These are phyloP conservation scores for Lordiphosa fenestrarum DNA, from an alignment of 2,888 invertebrate genomes.

Conservation along the genomic window DNA sequence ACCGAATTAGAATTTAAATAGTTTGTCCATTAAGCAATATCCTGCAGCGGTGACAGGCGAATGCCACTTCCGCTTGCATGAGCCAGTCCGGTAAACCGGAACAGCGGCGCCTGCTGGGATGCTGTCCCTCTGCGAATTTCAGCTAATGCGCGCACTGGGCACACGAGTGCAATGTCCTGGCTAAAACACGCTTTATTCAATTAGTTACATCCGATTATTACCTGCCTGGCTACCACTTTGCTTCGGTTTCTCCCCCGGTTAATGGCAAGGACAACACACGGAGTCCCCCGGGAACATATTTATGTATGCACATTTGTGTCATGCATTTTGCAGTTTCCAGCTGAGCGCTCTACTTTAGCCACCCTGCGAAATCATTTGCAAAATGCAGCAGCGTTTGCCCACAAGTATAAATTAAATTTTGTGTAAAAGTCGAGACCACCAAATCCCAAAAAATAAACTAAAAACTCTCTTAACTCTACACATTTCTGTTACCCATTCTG, in stretches of 20 bases:
- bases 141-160: conserved; percentile 43
- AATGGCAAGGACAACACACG: conserved; percentile 36
- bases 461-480: conserved; percentile 3
- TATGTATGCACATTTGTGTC: conserved; percentile 46
- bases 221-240: conserved; percentile 48
- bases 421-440: conserved; percentile 24
- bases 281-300: conserved; percentile 48
- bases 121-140: conserved; percentile 45
- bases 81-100: conserved; percentile 20
- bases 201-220: conserved; percentile 74
- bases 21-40: conserved; percentile 66
- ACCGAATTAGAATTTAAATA: conserved; percentile 60
- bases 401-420: conserved; percentile 61
- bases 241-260: conserved; percentile 9
- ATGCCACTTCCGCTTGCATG: conserved; percentile 50
- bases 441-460: conserved; percentile 3
- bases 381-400: conserved; percentile 44
- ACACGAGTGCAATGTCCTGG: conserved; percentile 41
- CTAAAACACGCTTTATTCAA: conserved; percentile 68
- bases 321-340: conserved; percentile 65
- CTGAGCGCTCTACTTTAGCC: conserved; percentile 67
- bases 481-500: background rate
- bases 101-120: conserved; percentile 11
- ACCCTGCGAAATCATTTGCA: conserved; percentile 69
- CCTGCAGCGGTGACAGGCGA: conserved; percentile 26